Evolutionary conservation across 2,797 vertebrate genomes (phyloP), one percentile per base, ranked within the genome.

Genomic region (Steatocranus sp.): DNA sequence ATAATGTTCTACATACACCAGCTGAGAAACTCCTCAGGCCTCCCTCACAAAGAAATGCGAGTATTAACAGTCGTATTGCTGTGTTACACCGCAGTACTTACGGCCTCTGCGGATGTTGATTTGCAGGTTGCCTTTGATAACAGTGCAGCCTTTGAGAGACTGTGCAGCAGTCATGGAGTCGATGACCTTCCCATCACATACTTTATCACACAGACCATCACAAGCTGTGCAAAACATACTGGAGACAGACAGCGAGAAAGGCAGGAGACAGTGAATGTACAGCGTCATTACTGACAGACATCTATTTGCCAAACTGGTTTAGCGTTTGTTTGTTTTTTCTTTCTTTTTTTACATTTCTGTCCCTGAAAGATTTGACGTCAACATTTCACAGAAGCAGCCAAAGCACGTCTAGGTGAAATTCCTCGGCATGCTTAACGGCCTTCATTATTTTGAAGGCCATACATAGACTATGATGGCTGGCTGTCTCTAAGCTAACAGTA

Each of bases 91-190:
- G 79, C 80, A 32, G 85, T 92, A 98, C 99, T 98, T 87, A 99
- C 98, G 98, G 93, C 98, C 99, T 85, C 97, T 96, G n/a, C 98
- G 97, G 95, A 99, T 99, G 94, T 98, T 99, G 93, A 99, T 99
- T 80, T 98, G 96, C 92, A 99, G 93, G 94, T 98, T 98, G 82
- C 99, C 98, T 92, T 96, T 97, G 93, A 99, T 97, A 91, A 99
- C 96, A 1, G 99, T 99, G 93, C 99, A 99, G 80, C 97, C 98
- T 93, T 98, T 97, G 53, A 99, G 96, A 91, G 97, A 97, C 91
- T 99, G 98, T 25, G 98, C 99, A 0, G 98, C 97, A 0, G 98
- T 97, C 89, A 99, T 97, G 0, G 98, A 99, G 95, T 99, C 98
- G 3, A 99, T 98, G 91, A 97, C 96, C 93, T 97, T 97, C 76